phyloP scores from a whole-genome alignment of 2,797 vertebrate species.

The Halcyon badia region DNA sequence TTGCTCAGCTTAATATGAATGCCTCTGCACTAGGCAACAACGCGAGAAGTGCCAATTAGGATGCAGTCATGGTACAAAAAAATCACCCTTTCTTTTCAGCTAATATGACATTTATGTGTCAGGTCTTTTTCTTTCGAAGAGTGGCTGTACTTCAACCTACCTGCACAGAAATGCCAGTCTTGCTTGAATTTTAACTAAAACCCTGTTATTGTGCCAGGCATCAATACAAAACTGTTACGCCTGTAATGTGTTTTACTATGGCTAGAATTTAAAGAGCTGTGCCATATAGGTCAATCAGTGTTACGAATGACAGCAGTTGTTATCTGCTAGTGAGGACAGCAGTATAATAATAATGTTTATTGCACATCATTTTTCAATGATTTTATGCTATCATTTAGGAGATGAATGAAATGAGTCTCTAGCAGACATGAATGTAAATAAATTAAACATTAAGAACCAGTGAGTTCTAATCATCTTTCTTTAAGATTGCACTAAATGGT shows the following conservation, averaged over 20 bases:
- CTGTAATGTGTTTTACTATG: constrained; percentile 56
- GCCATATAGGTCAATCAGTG: constrained; percentile 70
- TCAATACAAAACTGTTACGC: constrained; percentile 70
- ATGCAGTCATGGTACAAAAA: constrained; percentile 74
- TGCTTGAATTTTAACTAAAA: constrained; percentile 69
- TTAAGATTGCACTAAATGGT: constrained; percentile 82
- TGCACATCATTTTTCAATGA: constrained; percentile 80
- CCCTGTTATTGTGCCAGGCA: constrained; percentile 69
- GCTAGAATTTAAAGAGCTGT: constrained; percentile 67
- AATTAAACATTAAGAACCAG: constrained; percentile 84
- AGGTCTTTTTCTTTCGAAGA: neutral
- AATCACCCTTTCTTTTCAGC: constrained; percentile 76
- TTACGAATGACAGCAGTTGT: constrained; percentile 70
- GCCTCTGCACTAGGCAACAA: constrained; percentile 74
- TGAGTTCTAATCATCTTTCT: constrained; percentile 82
- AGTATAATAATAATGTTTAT: constrained; percentile 77
- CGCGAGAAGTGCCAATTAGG: constrained; percentile 80
- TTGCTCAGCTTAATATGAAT: constrained; percentile 82
- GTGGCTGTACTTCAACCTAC: constrained; percentile 65
- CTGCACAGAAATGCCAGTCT: constrained; percentile 61
- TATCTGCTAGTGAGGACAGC: constrained; percentile 66
- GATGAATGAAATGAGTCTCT: constrained; percentile 79
- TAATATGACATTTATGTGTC: constrained; percentile 74
- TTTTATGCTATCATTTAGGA: constrained; percentile 80
- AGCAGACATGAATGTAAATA: constrained; percentile 84